Conservation (phyloP, 2,113 vertebrate genomes). For the Zosterops japonicus region DNA sequence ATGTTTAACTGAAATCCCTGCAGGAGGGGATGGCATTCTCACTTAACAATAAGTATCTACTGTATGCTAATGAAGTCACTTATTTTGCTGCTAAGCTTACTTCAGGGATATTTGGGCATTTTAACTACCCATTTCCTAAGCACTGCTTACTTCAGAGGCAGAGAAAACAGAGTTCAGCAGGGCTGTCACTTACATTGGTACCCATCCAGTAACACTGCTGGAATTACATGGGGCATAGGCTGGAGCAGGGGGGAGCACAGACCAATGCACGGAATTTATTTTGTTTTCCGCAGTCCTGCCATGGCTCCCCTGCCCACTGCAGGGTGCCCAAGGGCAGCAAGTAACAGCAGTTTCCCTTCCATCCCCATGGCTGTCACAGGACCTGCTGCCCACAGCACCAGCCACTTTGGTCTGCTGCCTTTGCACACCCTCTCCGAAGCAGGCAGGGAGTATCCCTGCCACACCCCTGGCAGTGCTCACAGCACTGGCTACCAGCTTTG, state of each 20-base stretch:
- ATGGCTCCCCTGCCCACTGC: accelerated
- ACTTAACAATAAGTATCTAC: constrained; percentile 76
- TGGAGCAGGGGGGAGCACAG: accelerated
- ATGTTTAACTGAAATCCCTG: constrained; percentile 75
- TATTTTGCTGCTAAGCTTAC: constrained; percentile 66
- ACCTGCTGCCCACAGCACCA: background rate
- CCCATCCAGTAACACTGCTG: background rate
- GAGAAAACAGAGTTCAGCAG: background rate
- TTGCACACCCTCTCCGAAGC: background rate
- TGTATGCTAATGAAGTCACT: constrained; percentile 74
- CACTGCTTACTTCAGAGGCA: background rate
- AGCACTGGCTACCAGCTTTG: background rate
- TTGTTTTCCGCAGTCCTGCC: accelerated
- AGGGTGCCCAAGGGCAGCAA: accelerated
- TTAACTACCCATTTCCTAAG: constrained; percentile 41
- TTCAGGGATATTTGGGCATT: constrained; percentile 53
- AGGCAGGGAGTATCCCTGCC: background rate
- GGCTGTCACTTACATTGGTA: background rate
- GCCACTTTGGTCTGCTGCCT: background rate
- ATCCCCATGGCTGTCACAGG: accelerated
- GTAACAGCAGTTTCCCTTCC: background rate
- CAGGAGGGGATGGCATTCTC: constrained; percentile 71
- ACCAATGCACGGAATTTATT: background rate
- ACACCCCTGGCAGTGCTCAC: background rate
- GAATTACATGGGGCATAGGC: background rate